These are phyloP conservation scores for Dicrurus megarhynchus DNA, from an alignment of 2,113 vertebrate genomes.

Conservation along the genomic window DNA sequence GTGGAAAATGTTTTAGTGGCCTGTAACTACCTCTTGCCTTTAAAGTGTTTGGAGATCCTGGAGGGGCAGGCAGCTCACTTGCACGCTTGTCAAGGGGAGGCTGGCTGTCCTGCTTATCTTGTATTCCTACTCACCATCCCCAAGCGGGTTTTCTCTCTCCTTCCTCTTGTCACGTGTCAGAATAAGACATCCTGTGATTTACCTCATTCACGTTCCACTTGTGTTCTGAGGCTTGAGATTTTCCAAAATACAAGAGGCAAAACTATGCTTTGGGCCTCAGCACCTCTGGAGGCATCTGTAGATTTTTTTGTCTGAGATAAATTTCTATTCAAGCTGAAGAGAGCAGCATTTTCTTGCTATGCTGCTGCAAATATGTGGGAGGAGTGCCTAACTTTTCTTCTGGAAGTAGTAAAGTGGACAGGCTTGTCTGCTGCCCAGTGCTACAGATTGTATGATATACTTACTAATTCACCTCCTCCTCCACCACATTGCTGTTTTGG, in stretches of 20 bases:
- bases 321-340: background rate
- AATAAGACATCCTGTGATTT: background rate
- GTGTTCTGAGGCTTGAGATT: background rate
- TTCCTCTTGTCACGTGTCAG: background rate
- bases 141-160: background rate
- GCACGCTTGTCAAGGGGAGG: background rate
- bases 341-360: background rate
- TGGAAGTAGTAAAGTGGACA: background rate
- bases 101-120: background rate
- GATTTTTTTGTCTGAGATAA: background rate
- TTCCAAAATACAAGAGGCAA: background rate
- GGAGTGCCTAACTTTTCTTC: background rate
- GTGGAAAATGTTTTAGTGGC: background rate
- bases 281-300: background rate
- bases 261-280: background rate
- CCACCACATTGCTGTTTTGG: background rate
- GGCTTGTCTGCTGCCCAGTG: background rate
- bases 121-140: background rate
- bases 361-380: background rate
- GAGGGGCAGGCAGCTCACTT: background rate
- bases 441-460: background rate
- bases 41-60: background rate
- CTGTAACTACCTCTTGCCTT: background rate
- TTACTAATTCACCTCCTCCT: background rate
- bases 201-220: background rate